Evolutionary conservation across 1,140 invertebrate genomes (phyloP), one percentile per base, ranked within the genome.

Genomic region (Zaprionus capensis): DNA sequence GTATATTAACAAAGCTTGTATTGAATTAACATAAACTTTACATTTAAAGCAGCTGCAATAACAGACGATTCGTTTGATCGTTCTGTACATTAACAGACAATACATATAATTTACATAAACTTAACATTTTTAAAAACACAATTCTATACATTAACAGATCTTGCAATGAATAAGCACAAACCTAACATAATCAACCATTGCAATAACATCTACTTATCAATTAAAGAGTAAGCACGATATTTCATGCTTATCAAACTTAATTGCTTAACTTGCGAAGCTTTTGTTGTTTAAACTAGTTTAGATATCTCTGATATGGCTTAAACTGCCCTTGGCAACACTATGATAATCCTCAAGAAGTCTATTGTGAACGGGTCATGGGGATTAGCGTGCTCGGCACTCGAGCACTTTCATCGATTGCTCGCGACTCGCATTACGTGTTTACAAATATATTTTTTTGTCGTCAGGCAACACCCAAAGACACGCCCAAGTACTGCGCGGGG

Each of bases 391-490:
- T 9, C 22, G 20, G 46, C 46, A 24, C 46, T 64, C 63, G 36
- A 58, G 56, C 67, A 53, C 57, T 63, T 59, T 69, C 69, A 61
- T 51, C 61, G 41, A 58, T 76, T 71, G 46, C 46, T 51, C 46
- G 46, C 46, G 20, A 24, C 46, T 51, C 46, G 46, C 46, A 51
- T 51, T 51, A 51, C 62, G 58, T 64, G 62, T 76, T 71, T 66
- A 72, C 69, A 56, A 71, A 71, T 34, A 71, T 71, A 20, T 51
- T 63, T 70, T 26, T 36, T 28, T 24, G 31, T 17, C 31, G 41
- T 58, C 17, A 44, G 31, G 5, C 26, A 61, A 64, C 51, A 71
- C 59, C 36, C 34, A 58, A 59, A 36, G 41, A 59, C 44, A 46
- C 17, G 55, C 44, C 57, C 49, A 70, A 55, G 24, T 17, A 7